phyloP scores from a whole-genome alignment of 2,113 vertebrate species.

The Hydropotes inermis region DNA sequence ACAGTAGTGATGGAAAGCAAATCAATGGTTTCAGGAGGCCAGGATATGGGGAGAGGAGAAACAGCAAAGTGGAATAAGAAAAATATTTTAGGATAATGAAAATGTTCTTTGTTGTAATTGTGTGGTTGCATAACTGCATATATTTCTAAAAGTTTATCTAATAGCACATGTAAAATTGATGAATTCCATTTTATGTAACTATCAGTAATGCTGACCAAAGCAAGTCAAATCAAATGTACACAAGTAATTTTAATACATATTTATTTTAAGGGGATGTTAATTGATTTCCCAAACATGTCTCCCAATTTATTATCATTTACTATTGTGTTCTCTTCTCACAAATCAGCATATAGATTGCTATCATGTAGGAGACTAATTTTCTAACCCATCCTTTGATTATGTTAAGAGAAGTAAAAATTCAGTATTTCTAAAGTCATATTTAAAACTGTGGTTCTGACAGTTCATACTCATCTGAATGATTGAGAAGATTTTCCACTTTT shows the following conservation, averaged over 20 bases:
- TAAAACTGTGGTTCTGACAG: conserved; percentile 19
- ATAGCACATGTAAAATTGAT: background rate
- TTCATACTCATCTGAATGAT: background rate
- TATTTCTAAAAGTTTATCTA: background rate
- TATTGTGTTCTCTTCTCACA: background rate
- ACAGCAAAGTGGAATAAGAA: background rate
- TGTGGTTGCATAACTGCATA: background rate
- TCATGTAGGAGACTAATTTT: background rate
- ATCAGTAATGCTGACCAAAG: background rate
- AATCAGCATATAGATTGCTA: background rate
- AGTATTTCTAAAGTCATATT: background rate
- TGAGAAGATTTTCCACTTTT: background rate
- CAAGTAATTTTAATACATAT: background rate
- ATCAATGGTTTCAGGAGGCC: background rate
- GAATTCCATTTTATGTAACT: conserved; percentile 1
- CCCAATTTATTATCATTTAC: background rate
- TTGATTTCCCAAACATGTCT: background rate
- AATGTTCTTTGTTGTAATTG: background rate
- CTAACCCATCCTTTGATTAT: background rate
- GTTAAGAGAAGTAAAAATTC: background rate
- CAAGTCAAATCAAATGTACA: background rate
- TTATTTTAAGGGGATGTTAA: background rate
- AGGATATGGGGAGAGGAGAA: background rate
- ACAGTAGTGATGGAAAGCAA: background rate
- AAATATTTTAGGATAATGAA: background rate